These are phyloP conservation scores for Zele albiditarsus DNA, from an alignment of 2,888 invertebrate species.

Conservation along the genomic window DNA sequence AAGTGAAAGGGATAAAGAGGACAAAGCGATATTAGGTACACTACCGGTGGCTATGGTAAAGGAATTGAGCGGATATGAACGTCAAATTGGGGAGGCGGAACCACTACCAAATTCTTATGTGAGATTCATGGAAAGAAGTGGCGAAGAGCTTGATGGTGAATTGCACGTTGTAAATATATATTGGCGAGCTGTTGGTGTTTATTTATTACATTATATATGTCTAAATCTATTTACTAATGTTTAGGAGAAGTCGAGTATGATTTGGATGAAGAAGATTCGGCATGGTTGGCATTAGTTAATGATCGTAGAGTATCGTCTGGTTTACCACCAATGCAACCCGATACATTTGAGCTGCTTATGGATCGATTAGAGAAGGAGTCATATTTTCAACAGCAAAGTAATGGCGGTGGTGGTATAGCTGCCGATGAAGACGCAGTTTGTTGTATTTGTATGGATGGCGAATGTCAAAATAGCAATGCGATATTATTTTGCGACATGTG, in stretches of 20 bases:
- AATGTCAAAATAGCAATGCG: slow-evolving; percentile 98
- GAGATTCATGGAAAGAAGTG: slow-evolving; percentile 94
- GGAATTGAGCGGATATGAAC: slow-evolving; percentile 67
- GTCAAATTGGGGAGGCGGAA: slow-evolving; percentile 80
- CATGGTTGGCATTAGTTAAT: slow-evolving; percentile 94
- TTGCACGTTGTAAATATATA: slow-evolving; percentile 7
- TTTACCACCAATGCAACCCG: slow-evolving; percentile 86
- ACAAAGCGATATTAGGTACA: slow-evolving; percentile 63
- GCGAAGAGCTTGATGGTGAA: slow-evolving; percentile 91
- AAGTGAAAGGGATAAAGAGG: slow-evolving; percentile 67
- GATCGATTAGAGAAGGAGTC: slow-evolving; percentile 98
- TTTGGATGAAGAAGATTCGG: slow-evolving; percentile 97
- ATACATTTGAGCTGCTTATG: slow-evolving; percentile 96
- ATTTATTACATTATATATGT: background rate
- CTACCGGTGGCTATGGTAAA: slow-evolving; percentile 68
- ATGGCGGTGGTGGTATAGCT: slow-evolving; percentile 80
- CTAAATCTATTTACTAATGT: background rate
- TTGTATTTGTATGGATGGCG: slow-evolving; percentile 98
- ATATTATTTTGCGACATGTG: slow-evolving; percentile 99
- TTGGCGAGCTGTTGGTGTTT: background rate
- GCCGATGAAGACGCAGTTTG: slow-evolving; percentile 99
- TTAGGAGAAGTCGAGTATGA: slow-evolving; percentile 88
- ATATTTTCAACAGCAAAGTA: slow-evolving; percentile 88
- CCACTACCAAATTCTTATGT: slow-evolving; percentile 91
- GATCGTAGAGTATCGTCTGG: slow-evolving; percentile 84